Base-by-base conservation (phyloP, 37 sponge, comb jelly and placozoan genomes). In the Aplysina aerophoba region DNA sequence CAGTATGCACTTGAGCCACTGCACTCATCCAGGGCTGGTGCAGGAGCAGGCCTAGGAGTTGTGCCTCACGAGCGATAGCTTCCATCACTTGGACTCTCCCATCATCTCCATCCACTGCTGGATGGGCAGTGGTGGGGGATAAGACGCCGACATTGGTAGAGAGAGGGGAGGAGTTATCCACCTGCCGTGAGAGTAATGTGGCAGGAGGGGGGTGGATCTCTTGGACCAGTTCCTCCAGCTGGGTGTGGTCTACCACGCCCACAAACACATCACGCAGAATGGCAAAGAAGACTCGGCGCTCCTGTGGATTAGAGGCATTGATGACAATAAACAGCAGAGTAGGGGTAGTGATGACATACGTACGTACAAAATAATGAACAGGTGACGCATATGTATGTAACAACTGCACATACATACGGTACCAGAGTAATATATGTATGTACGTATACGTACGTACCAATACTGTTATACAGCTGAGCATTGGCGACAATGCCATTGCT, bases 211-310 rank as follows among this genome's bases (percentile, higher is more conserved):
- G 33, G 24, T 33, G 38, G 39, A 15, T 63, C 62, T 73, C 75
- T 15, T 22, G 21, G 28, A 85, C 1, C 38, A 57, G 58, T 14
- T 71, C 50, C 54, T 85, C 73, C 50, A 85, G 57, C 5, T 81
- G 82, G 4, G 53, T 33, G 72, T 36, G 25, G n/a, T 59, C 57
- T 17, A 74, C 37, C 28, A 83, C 92, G 37, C 87, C 89, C 24
- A 61, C 68, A 84, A 95, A 95, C 54, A 87, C 83, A 53, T 87
- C 86, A 59, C 56, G 81, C 56, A 95, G 88, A 50, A 95, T 86
- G 24, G 80, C 30, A n/a, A 59, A 55, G 75, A 95, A 95, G 38
- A 95, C 83, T 15, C 85, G 85, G 17, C 73, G 71, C 59, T 95
- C 89, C 96, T 92, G 81, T 0, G 64, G 36, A 17, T 20, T 53